Evolutionary conservation across 2,888 invertebrate species (phyloP).

Genomic region (Allolobophora icterica): DNA sequence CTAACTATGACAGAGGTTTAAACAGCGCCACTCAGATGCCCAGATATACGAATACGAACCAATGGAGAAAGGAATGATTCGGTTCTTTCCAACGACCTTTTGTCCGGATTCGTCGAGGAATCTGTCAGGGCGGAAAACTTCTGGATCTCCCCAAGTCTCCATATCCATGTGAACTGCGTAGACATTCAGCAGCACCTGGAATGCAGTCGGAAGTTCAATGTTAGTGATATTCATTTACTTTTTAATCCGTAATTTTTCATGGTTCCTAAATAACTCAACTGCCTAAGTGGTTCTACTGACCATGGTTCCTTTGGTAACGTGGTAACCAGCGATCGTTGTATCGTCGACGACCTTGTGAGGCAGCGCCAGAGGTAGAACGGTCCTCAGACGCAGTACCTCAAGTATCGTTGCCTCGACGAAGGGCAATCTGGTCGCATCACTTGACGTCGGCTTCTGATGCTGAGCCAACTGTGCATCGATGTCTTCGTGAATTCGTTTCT

Average conservation of each 20-base stretch:
- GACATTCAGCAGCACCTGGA: slow-evolving; percentile 31
- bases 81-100: slow-evolving; percentile 39
- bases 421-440: slow-evolving; percentile 51
- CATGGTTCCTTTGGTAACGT: slow-evolving; percentile 52
- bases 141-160: slow-evolving; percentile 35
- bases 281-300: slow-evolving; percentile 40
- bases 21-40: background rate
- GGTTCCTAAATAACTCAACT: no score
- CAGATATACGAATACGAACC: slow-evolving; percentile 31
- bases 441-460: slow-evolving; percentile 47
- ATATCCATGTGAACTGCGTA: slow-evolving; percentile 37
- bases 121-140: slow-evolving; percentile 30
- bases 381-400: slow-evolving; percentile 54
- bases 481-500: slow-evolving; percentile 55
- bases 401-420: slow-evolving; percentile 55
- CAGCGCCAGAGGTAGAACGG: slow-evolving; percentile 57
- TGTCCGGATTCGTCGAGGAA: slow-evolving; percentile 34
- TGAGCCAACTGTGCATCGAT: slow-evolving; percentile 44
- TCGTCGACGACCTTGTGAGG: slow-evolving; percentile 55
- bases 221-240: no score
- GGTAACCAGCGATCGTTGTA: slow-evolving; percentile 48
- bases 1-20: background rate
- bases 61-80: slow-evolving; percentile 37
- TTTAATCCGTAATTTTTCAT: no score
- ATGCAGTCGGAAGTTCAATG: background rate